phyloP scores from a whole-genome alignment of 2,113 vertebrate species.

The Crotalus horridus region DNA sequence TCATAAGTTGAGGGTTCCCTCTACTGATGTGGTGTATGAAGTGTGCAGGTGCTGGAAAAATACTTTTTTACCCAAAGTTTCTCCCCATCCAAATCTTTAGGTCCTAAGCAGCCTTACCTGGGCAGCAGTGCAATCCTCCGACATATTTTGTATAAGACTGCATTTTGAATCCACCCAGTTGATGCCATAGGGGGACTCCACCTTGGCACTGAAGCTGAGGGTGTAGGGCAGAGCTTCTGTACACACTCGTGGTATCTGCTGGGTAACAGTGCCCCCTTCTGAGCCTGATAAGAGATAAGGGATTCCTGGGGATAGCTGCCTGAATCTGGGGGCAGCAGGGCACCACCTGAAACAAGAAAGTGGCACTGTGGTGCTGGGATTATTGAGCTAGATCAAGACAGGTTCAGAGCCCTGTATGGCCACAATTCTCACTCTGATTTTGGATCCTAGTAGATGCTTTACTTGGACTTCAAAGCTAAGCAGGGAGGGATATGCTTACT shows the following conservation, averaged over 20 bases:
- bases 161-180: constrained; percentile 75
- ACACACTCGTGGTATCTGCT: not conserved
- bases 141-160: constrained; percentile 66
- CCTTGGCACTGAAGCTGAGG: constrained; percentile 63
- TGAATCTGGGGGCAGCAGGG: too few relatives aligned
- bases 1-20: too few relatives aligned
- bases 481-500: not conserved
- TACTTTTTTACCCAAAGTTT: not conserved
- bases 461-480: not conserved
- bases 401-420: not conserved
- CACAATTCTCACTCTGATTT: not conserved
- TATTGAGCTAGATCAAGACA: not conserved
- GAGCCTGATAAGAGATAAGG: constrained; percentile 18
- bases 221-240: constrained; percentile 69
- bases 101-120: constrained; percentile 52
- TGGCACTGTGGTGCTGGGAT: too few relatives aligned
- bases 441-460: not conserved
- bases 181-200: constrained; percentile 73
- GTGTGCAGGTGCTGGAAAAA: too few relatives aligned
- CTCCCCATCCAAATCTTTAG: not conserved
- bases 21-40: too few relatives aligned
- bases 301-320: too few relatives aligned
- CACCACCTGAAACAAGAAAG: too few relatives aligned
- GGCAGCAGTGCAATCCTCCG: constrained; percentile 66
- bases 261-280: not conserved